Conservation (phyloP, 35 echinoderm and acorn worm species). For the Diadema setosum region DNA sequence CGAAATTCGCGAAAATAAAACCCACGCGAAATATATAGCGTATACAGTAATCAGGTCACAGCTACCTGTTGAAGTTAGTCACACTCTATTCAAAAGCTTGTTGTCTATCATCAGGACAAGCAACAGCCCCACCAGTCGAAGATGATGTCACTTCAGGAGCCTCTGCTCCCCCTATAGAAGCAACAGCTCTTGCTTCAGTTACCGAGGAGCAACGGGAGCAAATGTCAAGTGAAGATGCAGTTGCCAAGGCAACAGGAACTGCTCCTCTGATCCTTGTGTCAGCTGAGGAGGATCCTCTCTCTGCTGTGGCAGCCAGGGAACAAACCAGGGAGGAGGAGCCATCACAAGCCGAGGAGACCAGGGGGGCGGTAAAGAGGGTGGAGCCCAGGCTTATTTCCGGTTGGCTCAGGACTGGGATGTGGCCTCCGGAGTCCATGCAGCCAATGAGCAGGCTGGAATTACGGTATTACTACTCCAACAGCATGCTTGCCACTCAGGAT, state of each 20-base stretch:
- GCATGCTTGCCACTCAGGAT: slow-evolving; percentile 60
- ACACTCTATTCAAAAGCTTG: background rate
- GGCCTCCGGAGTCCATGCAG: background rate
- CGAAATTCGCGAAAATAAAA: too few species aligned
- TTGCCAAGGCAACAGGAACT: background rate
- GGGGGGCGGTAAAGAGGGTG: background rate
- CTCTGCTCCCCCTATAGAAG: background rate
- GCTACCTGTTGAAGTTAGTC: background rate
- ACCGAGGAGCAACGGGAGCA: background rate
- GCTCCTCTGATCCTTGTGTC: background rate
- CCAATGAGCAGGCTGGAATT: slow-evolving; percentile 64
- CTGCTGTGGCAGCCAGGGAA: background rate
- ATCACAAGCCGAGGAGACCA: background rate
- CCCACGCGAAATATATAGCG: too few species aligned
- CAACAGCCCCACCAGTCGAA: background rate
- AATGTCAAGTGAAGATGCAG: background rate
- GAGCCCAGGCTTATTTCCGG: background rate
- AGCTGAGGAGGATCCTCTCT: background rate
- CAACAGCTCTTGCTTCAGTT: background rate
- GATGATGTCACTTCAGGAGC: background rate
- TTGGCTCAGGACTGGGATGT: background rate
- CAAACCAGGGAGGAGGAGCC: background rate
- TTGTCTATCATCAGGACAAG: background rate
- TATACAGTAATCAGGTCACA: too few species aligned
- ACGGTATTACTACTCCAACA: slow-evolving; percentile 74